Evolutionary conservation across 2,113 vertebrate species (phyloP), one percentile per base, ranked within the genome.

Genomic region (Emydura subglobosa): DNA sequence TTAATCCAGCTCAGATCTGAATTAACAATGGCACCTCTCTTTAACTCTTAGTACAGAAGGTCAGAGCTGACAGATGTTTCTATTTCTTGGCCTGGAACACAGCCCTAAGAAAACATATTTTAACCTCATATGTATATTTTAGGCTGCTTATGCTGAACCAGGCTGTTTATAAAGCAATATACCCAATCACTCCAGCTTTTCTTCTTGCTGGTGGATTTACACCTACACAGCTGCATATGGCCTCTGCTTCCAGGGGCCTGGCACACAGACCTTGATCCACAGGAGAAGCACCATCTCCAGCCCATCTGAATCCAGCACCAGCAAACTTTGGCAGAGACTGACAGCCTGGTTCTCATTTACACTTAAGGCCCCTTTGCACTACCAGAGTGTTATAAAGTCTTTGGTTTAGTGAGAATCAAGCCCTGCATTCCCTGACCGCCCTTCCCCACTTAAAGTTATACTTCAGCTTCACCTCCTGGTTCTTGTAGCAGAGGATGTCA

Each of bases 131-230:
- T 80, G 83, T 95, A 83, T 83, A 87, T 82, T 85, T 86, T 55
- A 53, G 57, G 72, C 29, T 76, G 34, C 55, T 89, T 81, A 31
- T 51, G 42, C n/a, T 0, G 2, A 89, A 3, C 2, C 85, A 25
- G 10, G 78, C n/a, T 84, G 79, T 86, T 95, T 95, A 65, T 51
- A 82, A 89, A 95, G 83, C 65, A 90, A 19, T 5, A 89, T 34
- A 51, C 85, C 17, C n/a, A 79, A 59, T 51, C 12, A 94, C 34
- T 72, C n/a, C 34, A 72, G 34, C 65, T n/a, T 72, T 72, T 72
- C 31, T 72, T 72, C 65, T 39, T 21, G 17, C 7, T 72, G 65
- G 34, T 72, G 65, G n/a, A 72, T 72, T 72, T 39, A 72, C 34
- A 39, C 34, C 16, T 72, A 72, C 39, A 39, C 34, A 72, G 65